Base-by-base conservation (phyloP, 2,888 invertebrate genomes). In the Tachina fera region DNA sequence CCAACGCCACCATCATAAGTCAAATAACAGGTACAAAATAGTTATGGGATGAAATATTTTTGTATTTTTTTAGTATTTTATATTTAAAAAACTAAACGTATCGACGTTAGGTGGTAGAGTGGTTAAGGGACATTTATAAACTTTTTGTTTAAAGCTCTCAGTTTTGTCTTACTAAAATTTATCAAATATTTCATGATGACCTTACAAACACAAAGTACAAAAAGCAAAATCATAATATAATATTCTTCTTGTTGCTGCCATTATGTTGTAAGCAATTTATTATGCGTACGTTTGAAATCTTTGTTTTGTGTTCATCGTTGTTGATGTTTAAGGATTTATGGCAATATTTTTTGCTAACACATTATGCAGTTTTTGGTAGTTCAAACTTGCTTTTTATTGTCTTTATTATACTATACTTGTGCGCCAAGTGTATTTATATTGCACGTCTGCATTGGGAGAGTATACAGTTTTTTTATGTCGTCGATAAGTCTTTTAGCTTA, bases 201-300 rank as follows among this genome's bases (percentile, higher is more conserved):
- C 39, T 14, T 31, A 60, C 13, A 39, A n/a, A 39, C 4, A 67
- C 5, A 31, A 13, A 49, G n/a, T 9, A 22, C 5, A 45, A 47
- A 22, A 22, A 10, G 1, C 9, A 74, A 19, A 31, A 4, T n/a
- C 31, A 31, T 19, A 11, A 41, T n/a, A n/a, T 31, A 3, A 53
- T 10, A 22, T 16, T 13, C 39, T 49, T 63, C 13, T 16, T 76
- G 45, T 56, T 67, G 22, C 13, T 47, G 53, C 13, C 51, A 43
- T n/a, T 61, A 51, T 31, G 63, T 75, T 75, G 56, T 22, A 65
- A 53, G 9, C 74, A 70, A 83, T 74, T 79, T 79, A 78, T 83
- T 70, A 79, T 49, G 78, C 74, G 63, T 74, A 51, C 67, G 45
- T 68, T 77, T 60, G 16, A 79, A 65, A 39, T 60, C 14, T 31